Conservation (phyloP, 1,140 invertebrate genomes). For the Solenopsis invicta region DNA sequence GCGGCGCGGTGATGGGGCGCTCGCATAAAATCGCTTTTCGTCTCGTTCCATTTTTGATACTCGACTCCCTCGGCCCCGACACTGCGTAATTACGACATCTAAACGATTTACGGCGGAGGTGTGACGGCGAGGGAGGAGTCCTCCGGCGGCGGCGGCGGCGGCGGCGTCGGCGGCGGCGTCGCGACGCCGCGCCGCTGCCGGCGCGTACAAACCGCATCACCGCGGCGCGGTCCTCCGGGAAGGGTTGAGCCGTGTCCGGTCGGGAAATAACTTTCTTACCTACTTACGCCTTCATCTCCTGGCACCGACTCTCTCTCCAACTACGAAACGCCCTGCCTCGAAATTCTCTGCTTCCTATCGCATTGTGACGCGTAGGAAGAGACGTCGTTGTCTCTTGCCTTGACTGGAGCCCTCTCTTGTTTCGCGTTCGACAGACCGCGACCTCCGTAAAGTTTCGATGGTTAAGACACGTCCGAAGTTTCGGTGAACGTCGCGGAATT, state of each 20-base stretch:
- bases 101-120: conserved; percentile 66
- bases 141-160: conserved; percentile 34
- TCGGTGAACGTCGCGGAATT: conserved; percentile 46
- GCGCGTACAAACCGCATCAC: conserved; percentile 32
- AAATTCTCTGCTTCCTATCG: conserved; percentile 77
- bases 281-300: conserved; percentile 86
- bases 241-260: conserved; percentile 86
- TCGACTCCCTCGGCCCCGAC: conserved; percentile 49
- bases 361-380: conserved; percentile 72
- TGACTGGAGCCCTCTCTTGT: conserved; percentile 56
- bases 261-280: conserved; percentile 87
- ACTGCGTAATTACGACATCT: conserved; percentile 60
- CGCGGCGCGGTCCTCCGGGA: conserved; percentile 69
- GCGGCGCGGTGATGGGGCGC: conserved; percentile 33
- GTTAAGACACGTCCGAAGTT: not conserved
- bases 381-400: conserved; percentile 46
- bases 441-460: conserved; percentile 61
- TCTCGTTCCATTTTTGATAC: conserved; percentile 62
- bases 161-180: too few relatives aligned
- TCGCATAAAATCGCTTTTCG: conserved; percentile 49
- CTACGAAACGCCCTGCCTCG: conserved; percentile 80
- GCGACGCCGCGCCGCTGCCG: conserved; percentile 43
- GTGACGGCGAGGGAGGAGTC: conserved; percentile 65
- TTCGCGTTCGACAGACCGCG: conserved; percentile 72
- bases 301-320: conserved; percentile 82